Evolutionary conservation across 2,888 invertebrate species (phyloP).

Genomic region (Teinopalpus imperialis): DNA sequence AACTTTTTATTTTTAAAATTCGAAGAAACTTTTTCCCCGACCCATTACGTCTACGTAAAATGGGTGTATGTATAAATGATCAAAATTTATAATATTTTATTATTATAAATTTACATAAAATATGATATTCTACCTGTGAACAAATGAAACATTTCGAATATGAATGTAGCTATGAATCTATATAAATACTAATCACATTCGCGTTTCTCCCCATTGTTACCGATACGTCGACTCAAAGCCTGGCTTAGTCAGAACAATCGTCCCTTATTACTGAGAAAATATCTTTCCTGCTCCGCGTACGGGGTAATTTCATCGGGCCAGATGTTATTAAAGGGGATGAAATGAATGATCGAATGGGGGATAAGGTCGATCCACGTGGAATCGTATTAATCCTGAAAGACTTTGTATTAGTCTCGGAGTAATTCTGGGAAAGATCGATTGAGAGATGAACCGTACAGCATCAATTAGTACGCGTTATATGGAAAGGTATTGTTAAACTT

Average conservation of each 20-base stretch:
- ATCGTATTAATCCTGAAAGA: conserved; percentile 38
- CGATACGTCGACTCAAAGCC: conserved; percentile 31
- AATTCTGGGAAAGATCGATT: conserved; percentile 18
- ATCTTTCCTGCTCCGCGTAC: conserved; percentile 26
- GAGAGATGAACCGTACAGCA: not conserved
- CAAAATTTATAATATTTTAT: too few species aligned
- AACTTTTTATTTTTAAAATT: too few species aligned
- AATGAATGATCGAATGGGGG: conserved; percentile 29
- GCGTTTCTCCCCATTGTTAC: conserved; percentile 31
- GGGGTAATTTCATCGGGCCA: conserved; percentile 25
- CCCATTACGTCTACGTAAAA: too few species aligned
- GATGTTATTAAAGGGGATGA: conserved; percentile 29
- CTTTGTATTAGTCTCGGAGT: conserved; percentile 31
- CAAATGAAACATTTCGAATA: too few species aligned
- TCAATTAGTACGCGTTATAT: not conserved
- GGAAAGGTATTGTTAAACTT: not conserved
- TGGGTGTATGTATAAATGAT: too few species aligned
- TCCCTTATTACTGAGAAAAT: conserved; percentile 39
- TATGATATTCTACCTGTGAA: too few species aligned
- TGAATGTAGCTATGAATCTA: not conserved
- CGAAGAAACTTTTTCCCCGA: too few species aligned
- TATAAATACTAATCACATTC: conserved; percentile 32
- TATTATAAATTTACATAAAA: too few species aligned
- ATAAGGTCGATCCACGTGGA: conserved; percentile 30
- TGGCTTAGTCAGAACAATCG: conserved; percentile 39